Base-by-base conservation (phyloP, 2,797 vertebrate species). In the Odontamblyopus lacepedii region DNA sequence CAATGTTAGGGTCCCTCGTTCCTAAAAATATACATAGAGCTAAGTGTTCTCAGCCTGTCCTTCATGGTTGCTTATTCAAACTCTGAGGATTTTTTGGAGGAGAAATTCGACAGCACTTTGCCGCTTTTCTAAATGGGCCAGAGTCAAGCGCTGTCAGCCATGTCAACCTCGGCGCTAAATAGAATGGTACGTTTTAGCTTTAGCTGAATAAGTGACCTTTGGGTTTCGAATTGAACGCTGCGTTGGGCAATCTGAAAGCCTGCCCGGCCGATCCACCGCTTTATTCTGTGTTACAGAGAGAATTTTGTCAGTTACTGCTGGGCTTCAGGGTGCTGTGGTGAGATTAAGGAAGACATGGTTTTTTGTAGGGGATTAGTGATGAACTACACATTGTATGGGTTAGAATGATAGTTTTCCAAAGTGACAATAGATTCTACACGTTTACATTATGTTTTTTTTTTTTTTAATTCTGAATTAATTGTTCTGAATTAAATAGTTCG, bases 1-100 rank as follows among this genome's bases (percentile, higher is more conserved):
- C 77, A 67, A 68, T 75, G 81, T 81, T 78, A 78, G 74, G 64
- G 72, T 78, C 27, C 71, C 67, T 70, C 73, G 79, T 75, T 77
- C 66, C 77, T 62, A 27, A 75, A 70, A 79, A 71, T 56, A 51
- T 74, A 74, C 75, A 57, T 57, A 57, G 11, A 12, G 55, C 73
- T 60, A 76, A 83, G 73, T 32, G 76, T 76, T 69, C 66, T 61
- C 1, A 16, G 0, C 60, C 77, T 74, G 83, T 72, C 83, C 75
- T 78, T 89, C 79, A 77, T 32, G 66, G 73, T 79, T 65, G 55
- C 70, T 80, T 81, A 78, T 77, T 79, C 38, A 78, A 72, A 78
- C 73, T 72, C 67, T 55, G 60, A 51, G 27, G 64, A 69, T 70
- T 69, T 76, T 57, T 73, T 29, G 38, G 67, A 80, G 57, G 77